phyloP scores from a whole-genome alignment of 2,888 invertebrate species.

The Mantis religiosa region DNA sequence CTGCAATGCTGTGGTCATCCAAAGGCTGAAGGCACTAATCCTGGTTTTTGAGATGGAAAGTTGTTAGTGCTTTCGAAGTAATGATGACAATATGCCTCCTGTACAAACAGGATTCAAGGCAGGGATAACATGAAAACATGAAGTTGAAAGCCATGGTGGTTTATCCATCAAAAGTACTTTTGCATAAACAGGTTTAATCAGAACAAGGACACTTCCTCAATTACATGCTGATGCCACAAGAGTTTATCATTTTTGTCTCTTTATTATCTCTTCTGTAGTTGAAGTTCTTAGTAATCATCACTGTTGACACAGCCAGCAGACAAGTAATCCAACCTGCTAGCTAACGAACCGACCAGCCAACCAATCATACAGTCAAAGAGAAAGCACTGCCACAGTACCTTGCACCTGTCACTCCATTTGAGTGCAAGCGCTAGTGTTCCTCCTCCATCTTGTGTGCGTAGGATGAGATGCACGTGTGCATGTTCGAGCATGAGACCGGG shows the following conservation, averaged over 20 bases:
- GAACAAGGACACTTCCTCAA: neutral
- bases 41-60: neutral
- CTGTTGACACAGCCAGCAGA: neutral
- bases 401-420: constrained; percentile 76
- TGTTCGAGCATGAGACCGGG: neutral
- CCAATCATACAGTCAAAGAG: constrained; percentile 12
- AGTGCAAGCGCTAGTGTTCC: constrained; percentile 68
- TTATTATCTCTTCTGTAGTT: neutral
- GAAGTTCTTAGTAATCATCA: neutral
- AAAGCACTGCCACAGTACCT: constrained; percentile 58
- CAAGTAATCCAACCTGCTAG: neutral
- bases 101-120: neutral
- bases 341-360: neutral
- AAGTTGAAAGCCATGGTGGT: constrained; percentile 3
- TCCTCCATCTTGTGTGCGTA: constrained; percentile 40
- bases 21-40: neutral
- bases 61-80: neutral
- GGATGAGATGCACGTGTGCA: constrained; percentile 36
- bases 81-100: neutral
- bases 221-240: neutral
- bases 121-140: constrained; percentile 14
- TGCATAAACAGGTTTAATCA: neutral
- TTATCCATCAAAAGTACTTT: neutral
- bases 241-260: neutral
- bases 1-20: neutral